Evolutionary conservation across 2,113 vertebrate species (phyloP).

Genomic region (Melanerpes formicivorus): DNA sequence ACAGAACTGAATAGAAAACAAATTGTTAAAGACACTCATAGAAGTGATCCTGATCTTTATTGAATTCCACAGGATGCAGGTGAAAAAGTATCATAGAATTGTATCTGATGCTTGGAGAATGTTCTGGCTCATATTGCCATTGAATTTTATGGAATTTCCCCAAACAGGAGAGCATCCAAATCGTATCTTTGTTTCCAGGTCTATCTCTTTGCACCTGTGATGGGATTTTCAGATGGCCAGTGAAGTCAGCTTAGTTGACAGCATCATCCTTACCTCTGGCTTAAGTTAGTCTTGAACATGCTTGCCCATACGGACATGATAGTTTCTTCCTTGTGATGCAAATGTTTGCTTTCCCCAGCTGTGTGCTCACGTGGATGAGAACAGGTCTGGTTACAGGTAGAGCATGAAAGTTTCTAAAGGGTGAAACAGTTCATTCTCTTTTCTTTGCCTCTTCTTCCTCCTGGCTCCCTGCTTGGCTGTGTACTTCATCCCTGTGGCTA

Average conservation of each 20-base stretch:
- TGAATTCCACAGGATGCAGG: background rate
- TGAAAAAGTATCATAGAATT: background rate
- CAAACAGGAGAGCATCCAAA: background rate
- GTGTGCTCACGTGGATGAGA: background rate
- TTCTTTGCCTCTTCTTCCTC: background rate
- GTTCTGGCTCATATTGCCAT: background rate
- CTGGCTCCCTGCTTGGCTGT: fast-evolving
- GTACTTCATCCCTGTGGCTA: background rate
- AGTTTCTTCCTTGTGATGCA: background rate
- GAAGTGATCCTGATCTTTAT: background rate
- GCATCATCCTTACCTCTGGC: background rate
- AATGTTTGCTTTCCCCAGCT: background rate
- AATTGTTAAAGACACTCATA: background rate
- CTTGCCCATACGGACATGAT: background rate
- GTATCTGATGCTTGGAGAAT: background rate
- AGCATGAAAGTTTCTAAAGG: background rate
- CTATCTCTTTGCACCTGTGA: background rate
- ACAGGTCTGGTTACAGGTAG: background rate
- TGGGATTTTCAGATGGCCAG: background rate
- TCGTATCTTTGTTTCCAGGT: background rate
- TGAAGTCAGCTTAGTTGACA: background rate
- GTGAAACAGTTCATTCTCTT: background rate
- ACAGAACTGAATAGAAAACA: background rate
- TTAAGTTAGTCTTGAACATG: background rate
- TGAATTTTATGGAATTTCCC: background rate